These are phyloP conservation scores for Lanius collurio DNA, from an alignment of 2,113 vertebrate species.

Conservation along the genomic window DNA sequence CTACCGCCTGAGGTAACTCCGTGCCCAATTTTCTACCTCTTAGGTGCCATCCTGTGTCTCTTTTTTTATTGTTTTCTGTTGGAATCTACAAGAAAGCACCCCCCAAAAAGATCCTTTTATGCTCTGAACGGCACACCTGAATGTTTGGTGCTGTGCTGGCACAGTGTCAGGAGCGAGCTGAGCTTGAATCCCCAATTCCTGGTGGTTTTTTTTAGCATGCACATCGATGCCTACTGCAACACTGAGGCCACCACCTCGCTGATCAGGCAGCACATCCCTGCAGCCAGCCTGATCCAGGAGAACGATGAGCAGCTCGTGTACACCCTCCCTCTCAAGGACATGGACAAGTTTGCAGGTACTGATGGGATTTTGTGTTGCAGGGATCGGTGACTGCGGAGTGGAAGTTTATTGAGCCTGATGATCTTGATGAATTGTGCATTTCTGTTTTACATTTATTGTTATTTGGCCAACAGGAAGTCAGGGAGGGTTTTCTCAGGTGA, in stretches of 20 bases:
- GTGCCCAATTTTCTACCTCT: accelerated
- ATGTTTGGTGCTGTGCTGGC: background rate
- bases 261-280: conserved; percentile 85
- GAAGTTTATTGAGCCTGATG: accelerated
- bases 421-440: accelerated
- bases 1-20: conserved; percentile 87
- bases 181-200: background rate
- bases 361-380: background rate
- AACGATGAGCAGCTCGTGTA: conserved; percentile 88
- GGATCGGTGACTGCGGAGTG: accelerated
- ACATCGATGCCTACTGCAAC: conserved; percentile 81
- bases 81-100: accelerated
- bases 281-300: conserved; percentile 81
- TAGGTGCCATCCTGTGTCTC: accelerated
- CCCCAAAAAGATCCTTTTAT: background rate
- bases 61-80: background rate
- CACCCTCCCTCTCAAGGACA: conserved; percentile 88
- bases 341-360: conserved; percentile 90
- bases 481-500: background rate
- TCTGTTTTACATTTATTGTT: accelerated
- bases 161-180: background rate
- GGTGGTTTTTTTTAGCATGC: conserved; percentile 81
- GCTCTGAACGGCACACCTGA: accelerated
- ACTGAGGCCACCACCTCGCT: conserved; percentile 76
- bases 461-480: background rate